Evolutionary conservation across 1,140 invertebrate species (phyloP).

Genomic region (Drosophila subobscura): DNA sequence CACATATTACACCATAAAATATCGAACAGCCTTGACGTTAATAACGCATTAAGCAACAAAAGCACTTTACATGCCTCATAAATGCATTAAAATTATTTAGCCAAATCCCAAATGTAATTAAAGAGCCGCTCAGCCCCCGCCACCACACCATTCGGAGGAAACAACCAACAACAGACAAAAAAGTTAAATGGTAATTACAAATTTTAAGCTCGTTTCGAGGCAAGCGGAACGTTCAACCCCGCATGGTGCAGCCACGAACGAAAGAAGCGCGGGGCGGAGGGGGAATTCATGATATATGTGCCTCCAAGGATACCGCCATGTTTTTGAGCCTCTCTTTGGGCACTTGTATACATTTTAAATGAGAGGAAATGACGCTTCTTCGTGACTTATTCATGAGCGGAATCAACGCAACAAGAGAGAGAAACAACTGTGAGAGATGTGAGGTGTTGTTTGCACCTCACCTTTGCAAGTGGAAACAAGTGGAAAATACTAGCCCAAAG

Average conservation of each 20-base stretch:
- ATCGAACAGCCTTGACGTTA: conserved; percentile 39
- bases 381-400: conserved; percentile 30
- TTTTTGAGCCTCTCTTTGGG: conserved; percentile 1
- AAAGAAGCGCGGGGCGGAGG: conserved; percentile 7
- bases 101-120: conserved; percentile 52
- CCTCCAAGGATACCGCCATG: conserved; percentile 37
- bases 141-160: not conserved
- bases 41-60: conserved; percentile 31
- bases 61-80: conserved; percentile 52
- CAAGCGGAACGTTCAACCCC: conserved; percentile 13
- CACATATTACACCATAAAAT: conserved; percentile 5
- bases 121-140: conserved; percentile 34
- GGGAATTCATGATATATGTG: no score
- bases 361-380: conserved; percentile 28
- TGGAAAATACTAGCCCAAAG: not conserved
- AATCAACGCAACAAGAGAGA: not conserved
- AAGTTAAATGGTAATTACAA: conserved; percentile 58
- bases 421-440: conserved; percentile 6
- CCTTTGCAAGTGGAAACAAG: not conserved
- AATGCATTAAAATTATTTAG: conserved; percentile 37
- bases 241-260: not conserved
- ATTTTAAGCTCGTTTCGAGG: conserved; percentile 46
- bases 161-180: conserved; percentile 30
- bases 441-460: conserved; percentile 13
- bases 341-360: conserved; percentile 18